A percentile compares a stretch with the other conserved stretches of the same genome.
Evolutionary conservation across 53 echinoderm and acorn worm genomes (phyloP).

Genomic region (Apostichopus leukothele): DNA sequence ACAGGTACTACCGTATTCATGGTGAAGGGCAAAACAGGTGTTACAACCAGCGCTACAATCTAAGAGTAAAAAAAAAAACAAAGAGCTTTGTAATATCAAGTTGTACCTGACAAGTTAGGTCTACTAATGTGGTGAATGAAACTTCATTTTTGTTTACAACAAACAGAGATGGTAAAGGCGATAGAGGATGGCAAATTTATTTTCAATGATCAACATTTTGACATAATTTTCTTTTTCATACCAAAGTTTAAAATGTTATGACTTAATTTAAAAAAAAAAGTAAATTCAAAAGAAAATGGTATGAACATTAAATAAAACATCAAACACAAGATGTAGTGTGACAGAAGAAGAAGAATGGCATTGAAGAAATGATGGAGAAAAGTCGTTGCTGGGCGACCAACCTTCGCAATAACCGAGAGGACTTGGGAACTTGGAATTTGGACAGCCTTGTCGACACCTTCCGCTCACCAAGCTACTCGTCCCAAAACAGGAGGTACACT

Average conservation of each 20-base stretch:
- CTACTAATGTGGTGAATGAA: too few relatives aligned
- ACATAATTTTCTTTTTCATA: too few relatives aligned
- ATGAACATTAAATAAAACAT: background rate
- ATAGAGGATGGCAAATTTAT: too few relatives aligned
- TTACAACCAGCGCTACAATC: background rate
- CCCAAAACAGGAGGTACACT: slow-evolving; percentile 73
- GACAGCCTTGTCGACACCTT: slow-evolving; percentile 70
- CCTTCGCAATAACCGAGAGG: slow-evolving; percentile 78
- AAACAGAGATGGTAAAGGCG: too few relatives aligned
- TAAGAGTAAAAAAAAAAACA: background rate
- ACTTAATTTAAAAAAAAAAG: too few relatives aligned
- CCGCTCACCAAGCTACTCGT: slow-evolving; percentile 67
- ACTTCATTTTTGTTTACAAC: too few relatives aligned
- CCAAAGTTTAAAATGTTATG: too few relatives aligned
- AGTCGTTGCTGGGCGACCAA: background rate
- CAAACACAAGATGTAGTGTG: background rate
- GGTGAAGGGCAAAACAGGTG: slow-evolving; percentile 67
- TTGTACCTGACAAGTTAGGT: too few relatives aligned
- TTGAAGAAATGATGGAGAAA: background rate
- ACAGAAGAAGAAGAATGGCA: too few relatives aligned
- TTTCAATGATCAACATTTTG: too few relatives aligned
- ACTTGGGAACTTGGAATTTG: slow-evolving; percentile 63
- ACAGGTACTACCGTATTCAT: slow-evolving; percentile 61
- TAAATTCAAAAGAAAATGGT: background rate
- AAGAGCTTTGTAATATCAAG: background rate